These are phyloP conservation scores for Cyphomyrmex costatus DNA, from an alignment of 1,140 invertebrate species.

Conservation along the genomic window DNA sequence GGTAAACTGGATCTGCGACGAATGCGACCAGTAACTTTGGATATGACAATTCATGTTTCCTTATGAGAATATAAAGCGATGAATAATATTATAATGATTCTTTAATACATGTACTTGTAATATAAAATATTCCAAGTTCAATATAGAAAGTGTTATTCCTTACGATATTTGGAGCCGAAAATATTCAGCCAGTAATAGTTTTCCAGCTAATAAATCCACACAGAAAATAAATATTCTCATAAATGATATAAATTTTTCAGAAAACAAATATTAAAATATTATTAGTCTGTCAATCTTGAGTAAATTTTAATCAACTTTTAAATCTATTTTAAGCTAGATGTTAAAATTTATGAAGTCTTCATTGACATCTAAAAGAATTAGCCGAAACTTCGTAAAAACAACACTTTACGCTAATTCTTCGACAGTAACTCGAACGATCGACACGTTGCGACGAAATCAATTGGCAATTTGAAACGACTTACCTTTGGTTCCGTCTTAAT, in stretches of 20 bases:
- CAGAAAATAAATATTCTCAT: background rate
- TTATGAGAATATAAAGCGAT: background rate
- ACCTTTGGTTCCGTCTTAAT: slow-evolving; percentile 90
- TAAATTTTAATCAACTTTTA: background rate
- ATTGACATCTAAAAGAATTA: background rate
- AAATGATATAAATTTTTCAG: background rate
- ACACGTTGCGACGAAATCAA: background rate
- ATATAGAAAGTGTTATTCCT: background rate
- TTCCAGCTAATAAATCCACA: background rate
- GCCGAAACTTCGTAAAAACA: background rate
- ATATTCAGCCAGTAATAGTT: background rate
- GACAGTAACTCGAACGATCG: background rate
- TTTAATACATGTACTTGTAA: background rate
- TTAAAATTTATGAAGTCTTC: background rate
- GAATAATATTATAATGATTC: background rate
- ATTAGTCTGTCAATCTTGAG: background rate
- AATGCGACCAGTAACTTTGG: no score
- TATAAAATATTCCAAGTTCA: background rate
- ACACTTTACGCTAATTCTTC: background rate
- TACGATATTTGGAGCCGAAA: background rate
- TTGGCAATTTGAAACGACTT: slow-evolving; percentile 66
- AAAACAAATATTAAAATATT: background rate
- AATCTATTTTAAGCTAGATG: background rate
- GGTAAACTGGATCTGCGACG: no score
- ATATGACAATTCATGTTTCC: no score